Base-by-base conservation (phyloP, 1,140 invertebrate species). In the Ptiloglossa arizonensis region DNA sequence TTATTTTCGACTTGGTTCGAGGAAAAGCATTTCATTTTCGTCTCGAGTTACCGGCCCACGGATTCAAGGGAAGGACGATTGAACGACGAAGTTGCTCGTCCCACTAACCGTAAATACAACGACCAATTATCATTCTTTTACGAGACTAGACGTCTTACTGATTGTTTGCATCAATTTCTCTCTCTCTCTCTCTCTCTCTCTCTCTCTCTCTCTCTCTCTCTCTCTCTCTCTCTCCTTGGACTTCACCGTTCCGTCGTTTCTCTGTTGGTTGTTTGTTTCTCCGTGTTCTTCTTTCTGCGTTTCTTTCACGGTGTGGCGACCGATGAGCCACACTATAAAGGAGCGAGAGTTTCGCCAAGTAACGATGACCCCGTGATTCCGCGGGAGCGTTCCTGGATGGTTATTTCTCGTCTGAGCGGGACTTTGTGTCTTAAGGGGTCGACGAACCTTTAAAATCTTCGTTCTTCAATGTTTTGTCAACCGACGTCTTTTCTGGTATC, bases 71-170 rank as follows among this genome's bases (percentile, higher is more conserved):
- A 11, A 41, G 32, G 35, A 64, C 57, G 29, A 62, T 60, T 56
- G 69, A 59, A 59, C 69, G 41, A 59, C 6, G 32, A 63, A 15
- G 15, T 22, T 64, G 38, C 19, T 66, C 13, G 48, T 54, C 44
- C n/a, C 46, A 4, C 1, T 17, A 27, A 48, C 52, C 35, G 1
- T n/a, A 48, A 72, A 60, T 60, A 70, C 27, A 41, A 63, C 3
- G 62, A 50, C 38, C 73, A 79, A 79, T 78, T 78, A 50, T 67
- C 75, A 56, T 52, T 81, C 41, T 66, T 66, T 59, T 27, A 64
- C 62, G 54, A 38, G 78, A 75, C 75, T 77, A 77, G 75, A 77
- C 75, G 69, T 56, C 68, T 79, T 60, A 41, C 52, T 64, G 48
- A 66, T 52, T 29, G 22, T 22, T 48, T 32, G 44, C 60, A 50